Base-by-base conservation (phyloP, 1,140 invertebrate genomes). In the Physella acuta region DNA sequence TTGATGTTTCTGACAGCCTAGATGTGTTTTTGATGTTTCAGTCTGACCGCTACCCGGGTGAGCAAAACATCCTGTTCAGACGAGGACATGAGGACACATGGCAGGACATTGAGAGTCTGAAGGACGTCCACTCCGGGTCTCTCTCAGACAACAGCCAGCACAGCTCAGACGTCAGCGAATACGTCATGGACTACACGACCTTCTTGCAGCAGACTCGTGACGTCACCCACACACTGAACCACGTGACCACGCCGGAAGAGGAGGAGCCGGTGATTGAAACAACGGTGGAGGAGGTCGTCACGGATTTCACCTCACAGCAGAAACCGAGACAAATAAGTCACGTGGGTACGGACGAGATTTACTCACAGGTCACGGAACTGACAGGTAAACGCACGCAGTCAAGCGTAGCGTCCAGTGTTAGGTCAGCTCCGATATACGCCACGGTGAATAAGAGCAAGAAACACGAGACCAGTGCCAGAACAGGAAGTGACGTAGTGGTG, bases 61-160 rank as follows among this genome's bases (percentile, higher is more conserved):
- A 73, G 17, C 62, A 70, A 28, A 67, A 73, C 36, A 73, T 73
- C 36, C 69, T 69, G 39, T 73, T 69, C 61, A 55, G 67, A 36
- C 44, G 71, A 17, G 60, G 44, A 49, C 56, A 70, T 60, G 53
- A 39, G 36, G 60, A 69, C n/a, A 53, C 65, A n/a, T 68, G 65
- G 65, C 16, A 59, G 36, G 53, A 68, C 26, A 56, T 68, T 44
- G 65, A 68, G 20, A 58, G 24, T 20, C 8, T 68, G 20, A 53
- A n/a, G 24, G 53, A 68, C n/a, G 44, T 24, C 37, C 14, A 37
- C 34, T 26, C 34, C 36, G 26, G 26, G 26, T 58, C 53, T 2
- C 39, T 26, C 11, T 39, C 55, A 68, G 65, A 31, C 2, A 4
- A 49, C 65, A 5, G 20, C 24, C 39, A n/a, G 17, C 34, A 28